Evolutionary conservation across 2,113 vertebrate genomes (phyloP), one percentile per base, ranked within the genome.

Genomic region (Nycticryphes semicollaris): DNA sequence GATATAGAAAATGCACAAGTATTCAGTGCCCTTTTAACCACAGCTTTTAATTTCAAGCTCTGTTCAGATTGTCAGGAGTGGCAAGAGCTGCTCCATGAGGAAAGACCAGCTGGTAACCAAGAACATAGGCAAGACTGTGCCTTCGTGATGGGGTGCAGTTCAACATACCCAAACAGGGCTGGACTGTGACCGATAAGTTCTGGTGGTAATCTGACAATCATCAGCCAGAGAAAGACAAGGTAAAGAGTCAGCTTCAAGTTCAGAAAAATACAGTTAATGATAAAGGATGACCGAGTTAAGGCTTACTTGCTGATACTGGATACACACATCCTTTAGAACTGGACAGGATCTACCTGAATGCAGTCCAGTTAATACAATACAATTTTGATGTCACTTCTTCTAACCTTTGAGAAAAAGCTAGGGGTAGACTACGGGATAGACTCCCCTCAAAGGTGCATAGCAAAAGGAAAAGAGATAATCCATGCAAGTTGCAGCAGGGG

Each of bases 301-400:
- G 4, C 48, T 13, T 73, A 2, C 7, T n/a, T 57, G 11, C 14
- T 39, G 14, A 6, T 12, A 16, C 7, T 28, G 41, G 47, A 57
- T 0, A 1, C 33, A 24, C 17, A 53, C 1, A 13, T 17, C 7
- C 50, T n/a, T 45, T 12, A 16, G 20, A 4, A 4, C 31, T 23
- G 53, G n/a, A 37, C 2, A 3, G 60, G 16, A 17, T 31, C 12
- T 25, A 51, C 35, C 9, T 7, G 8, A 59, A 59, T 3, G 31
- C 23, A 41, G 22, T 3, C 33, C 12, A 4, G 14, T 53, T 37
- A 24, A 22, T 4, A 9, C 3, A 53, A 33, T 59, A 9, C 3
- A 53, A 33, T 59, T 62, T 89, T 57, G 41, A 23, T 72, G 33
- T 7, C 24, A 18, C 8, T 14, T 33, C 10, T 13, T 72, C 37